Evolutionary conservation across 1,140 invertebrate species (phyloP).

Genomic region (Anagrus nilaparvatae): DNA sequence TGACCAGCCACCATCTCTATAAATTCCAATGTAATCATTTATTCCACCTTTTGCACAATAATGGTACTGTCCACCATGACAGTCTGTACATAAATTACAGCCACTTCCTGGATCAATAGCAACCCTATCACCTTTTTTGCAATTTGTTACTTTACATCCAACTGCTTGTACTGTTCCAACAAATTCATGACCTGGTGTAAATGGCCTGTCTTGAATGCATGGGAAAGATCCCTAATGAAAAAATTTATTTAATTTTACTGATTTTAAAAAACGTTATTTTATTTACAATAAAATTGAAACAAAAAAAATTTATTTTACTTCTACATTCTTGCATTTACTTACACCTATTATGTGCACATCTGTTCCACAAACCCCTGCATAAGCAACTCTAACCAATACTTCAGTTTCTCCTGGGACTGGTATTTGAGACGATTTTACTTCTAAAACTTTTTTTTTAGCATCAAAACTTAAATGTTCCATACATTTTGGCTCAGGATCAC

Average conservation of each 20-base stretch:
- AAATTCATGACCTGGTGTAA: constrained; percentile 61
- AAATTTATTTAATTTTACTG: too few relatives aligned
- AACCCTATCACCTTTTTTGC: constrained; percentile 55
- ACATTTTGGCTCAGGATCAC: too few relatives aligned
- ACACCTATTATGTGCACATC: constrained; percentile 68
- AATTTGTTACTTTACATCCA: constrained; percentile 44
- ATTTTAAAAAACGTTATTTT: too few relatives aligned
- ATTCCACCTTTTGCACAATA: constrained; percentile 48
- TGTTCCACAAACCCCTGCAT: constrained; percentile 70
- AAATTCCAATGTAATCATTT: constrained; percentile 54
- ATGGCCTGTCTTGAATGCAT: constrained; percentile 40
- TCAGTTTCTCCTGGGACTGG: constrained; percentile 44
- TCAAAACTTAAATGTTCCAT: constrained; percentile 56
- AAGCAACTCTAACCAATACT: constrained; percentile 53
- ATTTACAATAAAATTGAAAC: too few relatives aligned
- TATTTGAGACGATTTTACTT: constrained; percentile 39
- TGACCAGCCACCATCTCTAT: constrained; percentile 54
- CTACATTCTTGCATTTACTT: too few relatives aligned
- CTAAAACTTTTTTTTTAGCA: constrained; percentile 37
- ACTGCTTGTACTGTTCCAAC: constrained; percentile 48
- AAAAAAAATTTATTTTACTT: too few relatives aligned
- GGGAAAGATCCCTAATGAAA: constrained; percentile 59
- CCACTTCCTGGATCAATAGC: constrained; percentile 56
- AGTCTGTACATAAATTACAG: constrained; percentile 49
- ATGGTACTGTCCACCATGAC: constrained; percentile 50